Conservation (phyloP, 2,113 vertebrate genomes). For the Ameiurus melas region DNA sequence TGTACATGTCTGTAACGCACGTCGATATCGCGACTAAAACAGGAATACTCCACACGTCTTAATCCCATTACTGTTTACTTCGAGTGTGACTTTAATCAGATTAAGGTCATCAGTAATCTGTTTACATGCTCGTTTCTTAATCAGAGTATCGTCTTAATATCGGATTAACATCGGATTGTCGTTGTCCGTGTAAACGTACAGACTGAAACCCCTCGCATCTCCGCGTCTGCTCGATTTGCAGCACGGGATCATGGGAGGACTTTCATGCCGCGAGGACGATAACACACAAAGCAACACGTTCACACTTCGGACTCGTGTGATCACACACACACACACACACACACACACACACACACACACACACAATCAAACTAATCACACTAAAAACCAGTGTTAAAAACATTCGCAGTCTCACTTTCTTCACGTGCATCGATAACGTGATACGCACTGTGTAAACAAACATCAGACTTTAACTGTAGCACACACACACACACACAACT, state of each 20-base stretch:
- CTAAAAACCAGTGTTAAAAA: neutral
- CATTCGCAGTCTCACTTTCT: too few species aligned
- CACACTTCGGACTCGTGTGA: neutral
- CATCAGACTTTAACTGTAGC: neutral
- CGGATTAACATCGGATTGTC: too few species aligned
- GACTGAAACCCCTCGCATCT: neutral
- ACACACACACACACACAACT: neutral
- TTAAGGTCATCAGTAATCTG: too few species aligned
- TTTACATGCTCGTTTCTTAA: too few species aligned
- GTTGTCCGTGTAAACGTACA: too few species aligned
- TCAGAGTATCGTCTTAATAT: too few species aligned
- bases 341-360: too few species aligned
- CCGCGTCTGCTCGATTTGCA: neutral
- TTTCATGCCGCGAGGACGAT: neutral
- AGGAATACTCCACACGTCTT: too few species aligned
- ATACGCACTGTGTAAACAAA: neutral
- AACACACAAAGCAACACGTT: neutral
- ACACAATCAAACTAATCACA: neutral
- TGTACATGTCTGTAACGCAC: too few species aligned
- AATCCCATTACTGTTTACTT: too few species aligned
- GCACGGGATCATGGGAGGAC: neutral
- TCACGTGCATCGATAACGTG: neutral
- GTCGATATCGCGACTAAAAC: too few species aligned
- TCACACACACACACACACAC: neutral
- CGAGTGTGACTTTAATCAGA: too few species aligned